A percentile compares a stretch with the other conserved stretches of the same genome.
These are phyloP conservation scores for Crax fasciolata DNA, from an alignment of 2,797 vertebrate species.

Conservation along the genomic window DNA sequence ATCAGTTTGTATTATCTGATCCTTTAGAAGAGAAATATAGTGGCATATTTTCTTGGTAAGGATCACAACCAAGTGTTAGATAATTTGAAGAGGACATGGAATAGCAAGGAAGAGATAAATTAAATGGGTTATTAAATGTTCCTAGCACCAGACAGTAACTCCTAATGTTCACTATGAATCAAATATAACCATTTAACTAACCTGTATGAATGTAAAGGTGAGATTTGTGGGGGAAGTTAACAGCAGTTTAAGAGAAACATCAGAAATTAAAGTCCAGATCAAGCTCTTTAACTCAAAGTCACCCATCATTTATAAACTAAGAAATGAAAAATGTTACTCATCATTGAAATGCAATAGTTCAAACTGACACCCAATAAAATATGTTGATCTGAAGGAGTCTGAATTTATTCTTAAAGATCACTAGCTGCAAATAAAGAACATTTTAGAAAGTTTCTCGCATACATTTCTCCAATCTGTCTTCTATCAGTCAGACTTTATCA, in stretches of 20 bases:
- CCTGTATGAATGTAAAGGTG: not conserved
- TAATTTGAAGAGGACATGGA: slow-evolving; percentile 13
- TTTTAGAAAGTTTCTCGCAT: not conserved
- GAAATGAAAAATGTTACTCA: not conserved
- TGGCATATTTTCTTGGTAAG: not conserved
- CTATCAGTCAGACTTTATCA: not conserved
- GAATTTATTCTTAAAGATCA: not conserved
- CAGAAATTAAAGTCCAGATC: not conserved
- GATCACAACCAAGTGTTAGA: not conserved
- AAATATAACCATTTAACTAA: not conserved
- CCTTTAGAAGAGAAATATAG: not conserved
- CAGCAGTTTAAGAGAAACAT: not conserved
- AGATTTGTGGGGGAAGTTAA: not conserved
- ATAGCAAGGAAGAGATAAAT: not conserved
- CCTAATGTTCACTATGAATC: not conserved
- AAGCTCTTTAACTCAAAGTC: not conserved
- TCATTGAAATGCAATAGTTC: not conserved
- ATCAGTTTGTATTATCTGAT: not conserved
- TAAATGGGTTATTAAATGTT: slow-evolving; percentile 10
- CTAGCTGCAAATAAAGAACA: slow-evolving; percentile 22
- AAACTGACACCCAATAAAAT: not conserved
- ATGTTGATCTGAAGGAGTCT: not conserved
- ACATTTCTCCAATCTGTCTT: slow-evolving; percentile 1
- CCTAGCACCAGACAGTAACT: not conserved
- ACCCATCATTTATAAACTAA: not conserved